These are phyloP conservation scores for Chaetodon trifasciatus DNA, from an alignment of 2,797 vertebrate genomes.

Conservation along the genomic window DNA sequence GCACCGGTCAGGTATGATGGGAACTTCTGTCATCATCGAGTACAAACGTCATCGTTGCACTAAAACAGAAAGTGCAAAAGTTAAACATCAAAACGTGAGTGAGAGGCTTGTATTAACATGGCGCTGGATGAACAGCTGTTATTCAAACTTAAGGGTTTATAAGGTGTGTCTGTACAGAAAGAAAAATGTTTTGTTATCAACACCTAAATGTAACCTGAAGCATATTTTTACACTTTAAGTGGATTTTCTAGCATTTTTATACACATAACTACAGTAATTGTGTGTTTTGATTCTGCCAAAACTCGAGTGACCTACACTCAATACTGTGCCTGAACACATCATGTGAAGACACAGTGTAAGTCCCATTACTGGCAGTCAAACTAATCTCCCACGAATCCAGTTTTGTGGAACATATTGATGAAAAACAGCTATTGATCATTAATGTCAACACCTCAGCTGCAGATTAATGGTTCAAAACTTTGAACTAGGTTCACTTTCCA, in stretches of 20 bases:
- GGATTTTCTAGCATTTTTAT: not conserved
- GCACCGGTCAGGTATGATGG: not conserved
- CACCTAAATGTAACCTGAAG: too few species aligned
- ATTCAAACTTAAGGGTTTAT: not conserved
- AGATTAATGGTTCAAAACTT: not conserved
- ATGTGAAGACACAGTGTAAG: not conserved
- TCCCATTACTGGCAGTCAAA: not conserved
- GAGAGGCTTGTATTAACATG: not conserved
- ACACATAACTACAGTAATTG: not conserved
- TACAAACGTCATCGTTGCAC: slow-evolving; percentile 84
- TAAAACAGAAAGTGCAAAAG: slow-evolving; percentile 61
- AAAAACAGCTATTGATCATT: not conserved
- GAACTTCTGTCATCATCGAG: slow-evolving; percentile 61
- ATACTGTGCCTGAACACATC: not conserved
- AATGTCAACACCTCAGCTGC: not conserved
- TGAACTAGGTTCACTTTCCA: not conserved
- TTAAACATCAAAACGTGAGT: slow-evolving; percentile 3
- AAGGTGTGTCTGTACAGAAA: not conserved
- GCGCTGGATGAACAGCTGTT: not conserved
- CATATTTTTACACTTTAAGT: not conserved
- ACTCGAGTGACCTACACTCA: not conserved
- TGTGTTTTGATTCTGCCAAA: not conserved
- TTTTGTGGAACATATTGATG: not conserved
- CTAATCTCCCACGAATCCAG: slow-evolving; percentile 1
- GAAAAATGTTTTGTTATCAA: too few species aligned